Evolutionary conservation across 2,888 invertebrate genomes (phyloP), one percentile per base, ranked within the genome.

Genomic region (Patella pellucida): DNA sequence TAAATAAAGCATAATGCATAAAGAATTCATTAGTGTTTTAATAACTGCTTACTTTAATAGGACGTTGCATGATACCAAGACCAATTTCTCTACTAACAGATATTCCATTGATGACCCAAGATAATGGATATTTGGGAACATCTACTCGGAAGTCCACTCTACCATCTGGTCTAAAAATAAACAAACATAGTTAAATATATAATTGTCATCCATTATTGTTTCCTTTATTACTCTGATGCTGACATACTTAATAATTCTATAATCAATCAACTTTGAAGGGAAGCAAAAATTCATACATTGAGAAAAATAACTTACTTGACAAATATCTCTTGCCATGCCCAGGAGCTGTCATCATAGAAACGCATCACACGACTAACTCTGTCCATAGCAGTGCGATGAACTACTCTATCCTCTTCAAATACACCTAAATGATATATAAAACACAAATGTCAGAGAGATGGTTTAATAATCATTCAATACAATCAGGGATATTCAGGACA

Each of bases 101-200:
- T 89, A 98, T 96, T 0, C 96, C 96, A 15, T 96, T 96, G 1
- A 98, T 94, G 92, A 97, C 96, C 98, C 98, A 98, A 12, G 89
- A 81, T 68, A 90, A 82, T 0, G 90, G 90, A 73, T 88, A 89
- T 74, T 89, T 89, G 3, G 91, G 91, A 3, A 89, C 87, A 23
- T 86, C 81, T 16, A 88, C 86, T 23, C 86, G 84, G 81, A 90
- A 87, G 78, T 91, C 89, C 9, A 91, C 87, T 71, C 89, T 84
- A 7, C 90, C 91, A 77, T 91, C 87, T 12, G 91, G 91, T 76
- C 90, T 90, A 81, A 2, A 52, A 76, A 77, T 7, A 51, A 41
- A 69, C 9, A 19, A 19, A 62, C 52, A 70, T n/a, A 16, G 51
- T 16, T 3, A 41, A 27, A 16, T n/a, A 31, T 56, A 70, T 51